Evolutionary conservation across 1,140 invertebrate genomes (phyloP).

Genomic region (Ridgeia piscesae): DNA sequence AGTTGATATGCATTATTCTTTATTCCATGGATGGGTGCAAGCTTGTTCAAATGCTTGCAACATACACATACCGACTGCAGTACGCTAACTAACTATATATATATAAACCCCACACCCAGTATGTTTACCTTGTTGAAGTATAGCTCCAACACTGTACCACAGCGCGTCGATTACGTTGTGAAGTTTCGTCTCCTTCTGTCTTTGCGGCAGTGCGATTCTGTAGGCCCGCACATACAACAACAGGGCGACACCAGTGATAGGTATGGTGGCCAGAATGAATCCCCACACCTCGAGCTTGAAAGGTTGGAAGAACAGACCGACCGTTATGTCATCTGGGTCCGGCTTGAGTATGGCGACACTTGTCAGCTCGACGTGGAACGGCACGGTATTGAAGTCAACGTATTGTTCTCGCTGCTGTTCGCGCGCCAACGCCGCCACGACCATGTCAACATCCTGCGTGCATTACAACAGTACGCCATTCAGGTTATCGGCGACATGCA

Average conservation of each 20-base stretch:
- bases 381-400: neutral
- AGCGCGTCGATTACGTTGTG: neutral
- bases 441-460: neutral
- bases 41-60: neutral
- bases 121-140: neutral
- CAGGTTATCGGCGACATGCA: too few relatives aligned
- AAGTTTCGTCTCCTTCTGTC: neutral
- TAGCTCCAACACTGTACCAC: neutral
- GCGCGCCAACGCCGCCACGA: neutral
- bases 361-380: neutral
- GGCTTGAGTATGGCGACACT: neutral
- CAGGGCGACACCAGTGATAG: neutral
- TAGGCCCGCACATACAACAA: neutral
- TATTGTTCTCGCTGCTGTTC: neutral
- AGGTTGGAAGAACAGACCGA: neutral
- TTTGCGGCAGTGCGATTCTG: neutral
- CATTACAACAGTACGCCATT: neutral
- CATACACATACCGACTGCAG: neutral
- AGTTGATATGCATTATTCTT: too few relatives aligned
- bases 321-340: neutral
- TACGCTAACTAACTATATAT: neutral
- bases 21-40: too few relatives aligned
- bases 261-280: neutral
- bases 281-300: neutral
- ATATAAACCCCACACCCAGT: too few relatives aligned